Evolutionary conservation across 2,888 invertebrate genomes (phyloP).

Genomic region (Drosophila suboccidentalis): DNA sequence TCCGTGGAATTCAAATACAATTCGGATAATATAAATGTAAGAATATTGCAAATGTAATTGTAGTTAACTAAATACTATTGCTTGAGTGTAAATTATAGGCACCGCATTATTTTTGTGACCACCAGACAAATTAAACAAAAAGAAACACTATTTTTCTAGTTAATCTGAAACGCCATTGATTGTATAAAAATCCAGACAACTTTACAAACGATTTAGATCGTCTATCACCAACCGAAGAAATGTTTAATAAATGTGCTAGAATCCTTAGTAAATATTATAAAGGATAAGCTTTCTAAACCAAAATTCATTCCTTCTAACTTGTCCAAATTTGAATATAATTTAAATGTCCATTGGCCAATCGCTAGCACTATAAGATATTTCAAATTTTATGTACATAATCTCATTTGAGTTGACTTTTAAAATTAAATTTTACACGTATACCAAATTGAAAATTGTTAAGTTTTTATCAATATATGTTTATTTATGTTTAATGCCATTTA

Average conservation of each 20-base stretch:
- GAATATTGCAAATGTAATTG: slow-evolving; percentile 27
- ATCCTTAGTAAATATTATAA: slow-evolving; percentile 1
- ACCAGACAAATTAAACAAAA: slow-evolving; percentile 24
- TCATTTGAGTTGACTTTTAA: slow-evolving; percentile 21
- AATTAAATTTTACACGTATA: not conserved
- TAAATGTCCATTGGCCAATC: not conserved
- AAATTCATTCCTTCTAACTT: not conserved
- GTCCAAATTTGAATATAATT: slow-evolving; percentile 16
- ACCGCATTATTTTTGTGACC: slow-evolving; percentile 41
- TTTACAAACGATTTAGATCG: slow-evolving; percentile 40
- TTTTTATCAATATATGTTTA: not conserved
- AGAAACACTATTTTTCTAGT: slow-evolving; percentile 58
- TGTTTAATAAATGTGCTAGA: slow-evolving; percentile 16
- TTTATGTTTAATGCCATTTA: not conserved
- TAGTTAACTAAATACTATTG: slow-evolving; percentile 36
- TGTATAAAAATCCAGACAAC: slow-evolving; percentile 69
- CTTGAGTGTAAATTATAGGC: slow-evolving; percentile 56
- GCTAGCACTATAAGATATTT: slow-evolving; percentile 11
- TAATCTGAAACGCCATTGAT: slow-evolving; percentile 42
- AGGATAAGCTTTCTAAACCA: not conserved
- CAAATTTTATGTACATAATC: slow-evolving; percentile 26
- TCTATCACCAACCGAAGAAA: slow-evolving; percentile 1
- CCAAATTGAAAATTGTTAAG: slow-evolving; percentile 21
- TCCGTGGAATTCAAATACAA: not conserved
- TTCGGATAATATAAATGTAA: slow-evolving; percentile 16